Evolutionary conservation across 1,140 invertebrate species (phyloP).

Genomic region (Tetragonula clypearis): DNA sequence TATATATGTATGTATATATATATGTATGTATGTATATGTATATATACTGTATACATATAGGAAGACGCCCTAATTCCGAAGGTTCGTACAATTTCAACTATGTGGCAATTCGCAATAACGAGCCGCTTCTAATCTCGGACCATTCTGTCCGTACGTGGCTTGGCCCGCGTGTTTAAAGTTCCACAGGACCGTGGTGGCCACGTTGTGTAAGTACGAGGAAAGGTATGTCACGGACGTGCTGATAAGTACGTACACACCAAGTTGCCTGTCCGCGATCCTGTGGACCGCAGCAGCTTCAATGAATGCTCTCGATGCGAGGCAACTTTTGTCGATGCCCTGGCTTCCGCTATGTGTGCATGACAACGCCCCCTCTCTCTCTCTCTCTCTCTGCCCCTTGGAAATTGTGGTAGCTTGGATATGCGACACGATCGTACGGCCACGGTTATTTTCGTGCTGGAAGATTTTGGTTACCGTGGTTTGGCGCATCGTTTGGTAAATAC

Average conservation of each 20-base stretch:
- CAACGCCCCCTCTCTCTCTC: neutral
- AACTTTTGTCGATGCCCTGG: constrained; percentile 10
- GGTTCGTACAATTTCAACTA: constrained; percentile 59
- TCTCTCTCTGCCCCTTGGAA: neutral
- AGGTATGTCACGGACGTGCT: constrained; percentile 51
- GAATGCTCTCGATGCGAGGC: constrained; percentile 2
- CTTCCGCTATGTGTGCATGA: neutral
- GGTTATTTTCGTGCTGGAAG: neutral
- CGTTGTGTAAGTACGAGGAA: constrained; percentile 37
- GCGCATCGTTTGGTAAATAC: neutral
- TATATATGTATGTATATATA: too few species aligned
- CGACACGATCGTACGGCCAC: neutral
- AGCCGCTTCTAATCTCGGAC: constrained; percentile 61
- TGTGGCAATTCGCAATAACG: constrained; percentile 60
- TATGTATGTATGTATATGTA: too few species aligned
- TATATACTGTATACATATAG: neutral
- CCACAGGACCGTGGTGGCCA: constrained; percentile 35
- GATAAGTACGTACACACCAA: constrained; percentile 33
- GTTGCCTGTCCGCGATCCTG: neutral
- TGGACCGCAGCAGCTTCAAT: constrained; percentile 11
- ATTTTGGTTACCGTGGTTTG: neutral
- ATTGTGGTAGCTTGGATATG: constrained; percentile 3
- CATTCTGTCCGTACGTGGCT: constrained; percentile 45
- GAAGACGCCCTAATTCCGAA: constrained; percentile 17
- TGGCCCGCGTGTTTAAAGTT: constrained; percentile 51